Evolutionary conservation across 2,797 vertebrate genomes (phyloP), one percentile per base, ranked within the genome.

Genomic region (Sitta carolinensis): DNA sequence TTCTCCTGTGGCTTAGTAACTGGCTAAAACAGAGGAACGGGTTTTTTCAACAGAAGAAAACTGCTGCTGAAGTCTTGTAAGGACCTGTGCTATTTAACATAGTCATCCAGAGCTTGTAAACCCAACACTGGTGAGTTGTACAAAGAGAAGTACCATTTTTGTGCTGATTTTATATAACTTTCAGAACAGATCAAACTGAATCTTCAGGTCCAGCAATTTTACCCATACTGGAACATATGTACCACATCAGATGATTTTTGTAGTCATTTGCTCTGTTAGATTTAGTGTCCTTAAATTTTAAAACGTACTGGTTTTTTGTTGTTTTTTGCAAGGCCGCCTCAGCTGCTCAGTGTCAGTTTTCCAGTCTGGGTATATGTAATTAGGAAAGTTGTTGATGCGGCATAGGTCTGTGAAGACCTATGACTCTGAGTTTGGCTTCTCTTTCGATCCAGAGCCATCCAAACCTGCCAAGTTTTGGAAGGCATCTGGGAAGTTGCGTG

Each of bases 201-300:
- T 83, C 59, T 76, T 69, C 63, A 67, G 59, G 52, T 76, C 16
- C 62, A 64, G 61, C 27, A 29, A 2, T 83, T 86, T 84, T 91
- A 64, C 81, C 54, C 5, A 0, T 52, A 23, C 52, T 57, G 69
- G 64, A 70, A 57, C 59, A 29, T 59, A 51, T 75, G 74, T 75
- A 84, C 69, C 62, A 27, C 70, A 52, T 92, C 78, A 82, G 67
- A 70, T 90, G 57, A 70, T 50, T 93, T 79, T 79, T 88, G 67
- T 75, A 93, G 78, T 82, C 3, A 52, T 64, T 74, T 64, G 62
- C 73, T 79, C 38, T 73, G 51, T 92, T 79, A 70, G 70, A 61
- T 69, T 61, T 25, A 3, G 9, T 74, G 43, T 76, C 67, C 48
- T 73, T 89, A 91, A 91, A 45, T 63, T 92, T 86, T 52, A 48